Conservation (phyloP, 2,797 vertebrate genomes). For the Trachurus trachurus region DNA sequence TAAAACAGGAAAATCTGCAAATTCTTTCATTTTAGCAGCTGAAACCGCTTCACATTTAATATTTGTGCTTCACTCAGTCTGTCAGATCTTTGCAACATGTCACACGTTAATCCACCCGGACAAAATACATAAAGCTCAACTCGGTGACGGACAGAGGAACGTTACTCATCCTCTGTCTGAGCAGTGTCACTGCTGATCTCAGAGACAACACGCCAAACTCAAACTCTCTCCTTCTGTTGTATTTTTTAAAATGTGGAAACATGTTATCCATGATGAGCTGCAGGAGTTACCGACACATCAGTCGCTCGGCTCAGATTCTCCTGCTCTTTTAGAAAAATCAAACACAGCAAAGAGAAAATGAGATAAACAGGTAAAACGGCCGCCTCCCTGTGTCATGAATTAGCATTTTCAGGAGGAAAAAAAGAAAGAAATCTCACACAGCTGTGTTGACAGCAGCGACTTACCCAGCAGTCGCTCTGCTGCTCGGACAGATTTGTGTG, state of each 20-base stretch:
- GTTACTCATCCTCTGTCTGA: slow-evolving; percentile 1
- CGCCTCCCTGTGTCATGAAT: slow-evolving; percentile 10
- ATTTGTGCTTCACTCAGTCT: no score
- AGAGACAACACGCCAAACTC: neutral
- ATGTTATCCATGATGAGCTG: neutral
- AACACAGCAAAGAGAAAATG: neutral
- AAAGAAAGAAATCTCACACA: slow-evolving; percentile 15
- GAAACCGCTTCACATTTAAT: no score
- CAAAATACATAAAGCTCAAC: slow-evolving; percentile 2
- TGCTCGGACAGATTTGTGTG: slow-evolving; percentile 16
- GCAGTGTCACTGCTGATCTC: neutral
- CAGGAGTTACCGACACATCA: neutral
- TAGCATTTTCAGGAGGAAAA: slow-evolving; percentile 4
- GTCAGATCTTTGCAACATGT: no score
- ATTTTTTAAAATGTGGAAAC: neutral
- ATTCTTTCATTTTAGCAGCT: neutral
- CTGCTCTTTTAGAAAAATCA: neutral
- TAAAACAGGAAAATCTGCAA: neutral
- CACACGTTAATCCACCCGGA: neutral
- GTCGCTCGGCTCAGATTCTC: neutral
- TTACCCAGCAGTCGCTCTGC: slow-evolving; percentile 18
- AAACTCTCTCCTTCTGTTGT: neutral
- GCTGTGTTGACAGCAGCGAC: neutral
- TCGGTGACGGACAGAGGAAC: neutral
- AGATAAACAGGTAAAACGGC: neutral